phyloP scores from a whole-genome alignment of 2,888 invertebrate species.

The Apodemia mormo region DNA sequence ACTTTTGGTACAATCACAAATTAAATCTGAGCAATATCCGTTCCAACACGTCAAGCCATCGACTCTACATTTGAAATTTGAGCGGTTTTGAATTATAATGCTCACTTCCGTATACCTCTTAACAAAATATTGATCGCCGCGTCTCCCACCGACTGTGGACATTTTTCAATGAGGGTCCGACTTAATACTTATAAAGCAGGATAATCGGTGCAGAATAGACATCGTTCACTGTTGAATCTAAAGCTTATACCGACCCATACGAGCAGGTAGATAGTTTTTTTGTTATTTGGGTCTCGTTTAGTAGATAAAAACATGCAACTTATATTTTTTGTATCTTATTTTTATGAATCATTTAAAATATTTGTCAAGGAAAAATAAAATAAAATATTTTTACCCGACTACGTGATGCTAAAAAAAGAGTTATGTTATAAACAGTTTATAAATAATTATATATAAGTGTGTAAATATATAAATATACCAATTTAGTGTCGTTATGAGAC shows the following conservation, averaged over 20 bases:
- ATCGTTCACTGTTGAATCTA: slow-evolving; percentile 58
- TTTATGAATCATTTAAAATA: slow-evolving; percentile 9
- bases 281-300: slow-evolving; percentile 61
- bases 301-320: slow-evolving; percentile 43
- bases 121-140: slow-evolving; percentile 76
- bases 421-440: no score
- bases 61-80: slow-evolving; percentile 55
- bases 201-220: slow-evolving; percentile 64
- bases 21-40: slow-evolving; percentile 38
- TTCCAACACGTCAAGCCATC: slow-evolving; percentile 28
- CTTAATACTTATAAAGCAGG: slow-evolving; percentile 47
- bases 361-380: not conserved
- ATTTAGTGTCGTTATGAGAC: no score
- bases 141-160: slow-evolving; percentile 56
- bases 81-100: slow-evolving; percentile 59
- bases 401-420: no score
- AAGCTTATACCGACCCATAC: slow-evolving; percentile 56
- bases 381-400: no score
- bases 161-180: slow-evolving; percentile 58
- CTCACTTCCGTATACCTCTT: slow-evolving; percentile 64
- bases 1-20: slow-evolving; percentile 52
- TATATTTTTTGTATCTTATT: slow-evolving; percentile 28
- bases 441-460: no score
- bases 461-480: no score
- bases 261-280: slow-evolving; percentile 71